These are phyloP conservation scores for Phengaris arion DNA, from an alignment of 2,888 invertebrate genomes.

Conservation along the genomic window DNA sequence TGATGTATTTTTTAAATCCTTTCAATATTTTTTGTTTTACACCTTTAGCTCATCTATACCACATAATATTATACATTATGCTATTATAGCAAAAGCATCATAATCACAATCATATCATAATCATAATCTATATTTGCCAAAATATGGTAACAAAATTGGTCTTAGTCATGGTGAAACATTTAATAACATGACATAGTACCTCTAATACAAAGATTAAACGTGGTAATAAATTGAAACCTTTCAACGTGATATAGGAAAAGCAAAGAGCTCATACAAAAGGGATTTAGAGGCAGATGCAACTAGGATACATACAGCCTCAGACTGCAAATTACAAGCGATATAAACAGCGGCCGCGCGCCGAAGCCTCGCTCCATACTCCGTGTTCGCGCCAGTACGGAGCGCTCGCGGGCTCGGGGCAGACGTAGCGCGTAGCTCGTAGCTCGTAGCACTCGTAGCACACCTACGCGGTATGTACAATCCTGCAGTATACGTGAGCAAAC, in stretches of 20 bases:
- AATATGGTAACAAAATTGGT: too few species aligned
- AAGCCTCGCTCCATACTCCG: constrained; percentile 42
- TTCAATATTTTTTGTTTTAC: too few species aligned
- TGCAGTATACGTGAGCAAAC: constrained; percentile 60
- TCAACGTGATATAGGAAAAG: constrained; percentile 39
- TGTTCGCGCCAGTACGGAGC: constrained; percentile 64
- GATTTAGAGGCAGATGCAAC: constrained; percentile 73
- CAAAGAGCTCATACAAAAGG: constrained; percentile 68
- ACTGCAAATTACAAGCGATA: constrained; percentile 71
- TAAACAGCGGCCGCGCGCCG: constrained; percentile 63
- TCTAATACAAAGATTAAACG: neutral
- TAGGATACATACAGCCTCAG: constrained; percentile 68
- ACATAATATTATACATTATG: too few species aligned
- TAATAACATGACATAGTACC: neutral
- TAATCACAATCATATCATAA: too few species aligned
- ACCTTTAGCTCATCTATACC: too few species aligned
- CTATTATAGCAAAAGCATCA: neutral
- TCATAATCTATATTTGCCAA: too few species aligned
- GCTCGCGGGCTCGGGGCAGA: constrained; percentile 58
- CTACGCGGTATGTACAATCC: constrained; percentile 69
- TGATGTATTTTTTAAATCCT: too few species aligned
- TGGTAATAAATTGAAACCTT: constrained; percentile 25
- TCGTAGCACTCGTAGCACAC: constrained; percentile 43
- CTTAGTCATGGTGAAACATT: neutral
- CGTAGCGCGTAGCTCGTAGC: constrained; percentile 61